Conservation (phyloP, 92 coral and sea anemone genomes). For the Hydrozoanthus gracilis region DNA sequence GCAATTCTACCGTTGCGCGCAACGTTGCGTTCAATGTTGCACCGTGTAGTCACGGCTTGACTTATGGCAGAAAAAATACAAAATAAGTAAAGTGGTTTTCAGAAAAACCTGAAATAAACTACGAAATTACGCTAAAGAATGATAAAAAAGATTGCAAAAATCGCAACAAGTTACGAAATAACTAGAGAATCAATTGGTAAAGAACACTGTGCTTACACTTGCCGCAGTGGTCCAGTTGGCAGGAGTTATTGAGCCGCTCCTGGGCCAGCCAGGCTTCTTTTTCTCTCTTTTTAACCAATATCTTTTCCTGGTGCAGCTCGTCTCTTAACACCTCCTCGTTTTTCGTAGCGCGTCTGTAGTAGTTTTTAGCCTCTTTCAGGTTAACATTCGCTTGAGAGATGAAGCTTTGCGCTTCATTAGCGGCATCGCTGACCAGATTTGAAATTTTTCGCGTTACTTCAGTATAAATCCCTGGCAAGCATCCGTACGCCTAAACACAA, state of each 20-base stretch:
- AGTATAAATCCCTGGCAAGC: constrained; percentile 83
- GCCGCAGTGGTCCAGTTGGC: constrained; percentile 78
- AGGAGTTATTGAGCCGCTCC: constrained; percentile 85
- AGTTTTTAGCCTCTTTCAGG: constrained; percentile 84
- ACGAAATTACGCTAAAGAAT: not conserved
- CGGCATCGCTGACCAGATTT: constrained; percentile 68
- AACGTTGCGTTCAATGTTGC: no score
- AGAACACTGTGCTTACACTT: constrained; percentile 63
- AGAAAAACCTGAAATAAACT: no score
- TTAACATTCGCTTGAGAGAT: constrained; percentile 92
- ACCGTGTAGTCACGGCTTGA: no score
- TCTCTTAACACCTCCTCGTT: constrained; percentile 74
- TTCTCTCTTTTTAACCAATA: constrained; percentile 71
- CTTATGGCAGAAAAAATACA: no score
- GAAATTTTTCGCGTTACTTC: constrained; percentile 72
- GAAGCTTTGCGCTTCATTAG: constrained; percentile 87
- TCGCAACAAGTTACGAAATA: no score
- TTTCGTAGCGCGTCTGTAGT: constrained; percentile 82
- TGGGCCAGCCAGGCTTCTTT: constrained; percentile 86
- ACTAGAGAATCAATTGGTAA: not conserved
- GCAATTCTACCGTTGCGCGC: no score
- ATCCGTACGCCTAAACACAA: constrained; percentile 83
- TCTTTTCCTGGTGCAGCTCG: constrained; percentile 68
- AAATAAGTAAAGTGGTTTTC: no score
- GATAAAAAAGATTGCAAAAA: not conserved